Base-by-base conservation (phyloP, 2,888 invertebrate genomes). In the Seira ritae region DNA sequence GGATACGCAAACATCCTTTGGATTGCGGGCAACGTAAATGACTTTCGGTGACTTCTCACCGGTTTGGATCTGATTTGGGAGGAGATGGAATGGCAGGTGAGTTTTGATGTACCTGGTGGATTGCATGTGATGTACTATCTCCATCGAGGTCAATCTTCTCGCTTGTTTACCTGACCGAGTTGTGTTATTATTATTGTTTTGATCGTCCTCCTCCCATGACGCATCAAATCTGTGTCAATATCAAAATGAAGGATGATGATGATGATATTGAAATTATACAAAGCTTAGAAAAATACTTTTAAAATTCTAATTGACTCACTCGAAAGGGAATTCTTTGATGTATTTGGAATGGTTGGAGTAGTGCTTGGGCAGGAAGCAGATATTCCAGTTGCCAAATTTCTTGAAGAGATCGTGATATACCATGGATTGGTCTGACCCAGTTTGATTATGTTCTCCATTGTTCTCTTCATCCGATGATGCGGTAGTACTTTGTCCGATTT, bases 1-100 rank as follows among this genome's bases (percentile, higher is more conserved):
- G 0, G 97, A 97, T 0, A 97, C 95, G 0, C 94, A 94, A 0
- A 96, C 95, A 90, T 97, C 97, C 90, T 96, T 95, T 0, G 97
- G 96, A 91, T 97, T 96, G 75, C 97, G 92, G 0, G 96, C 95
- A 0, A 97, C 94, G 89, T 97, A 97, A 67, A 97, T 93, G n/a
- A 96, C 94, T 95, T 96, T 88, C 0, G 88, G 85, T 12, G 78
- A 42, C 31, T 79, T 86, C 60, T 72, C 80, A 1, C 70, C 67
- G 19, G 50, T 60, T 55, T 81, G 82, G 19, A 89, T 76, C 76
- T 86, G 78, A 10, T 68, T 71, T 0, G 90, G 90, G 46, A 90
- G 87, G 15, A 90, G 88, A 55, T 89, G 87, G 74, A 88, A 89
- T 2, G 90, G 90, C 22, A 90, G 86, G 78, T 90, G 90, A 12